These are phyloP conservation scores for Sminthurinus signatus DNA, from an alignment of 1,140 invertebrate species.

Conservation along the genomic window DNA sequence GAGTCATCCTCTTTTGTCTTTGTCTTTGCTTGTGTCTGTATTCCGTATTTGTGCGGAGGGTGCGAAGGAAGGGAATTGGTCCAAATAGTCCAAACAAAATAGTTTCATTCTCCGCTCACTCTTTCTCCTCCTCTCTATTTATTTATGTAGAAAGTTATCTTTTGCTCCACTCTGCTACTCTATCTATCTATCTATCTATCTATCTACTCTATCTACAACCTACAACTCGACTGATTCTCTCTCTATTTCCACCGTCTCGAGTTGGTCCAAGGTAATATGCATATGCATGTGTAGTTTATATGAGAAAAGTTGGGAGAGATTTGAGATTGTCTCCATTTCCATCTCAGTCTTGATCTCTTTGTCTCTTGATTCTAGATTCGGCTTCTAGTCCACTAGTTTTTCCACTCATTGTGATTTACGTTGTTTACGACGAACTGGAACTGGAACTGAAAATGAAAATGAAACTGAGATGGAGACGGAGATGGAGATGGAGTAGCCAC, in stretches of 20 bases:
- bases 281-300: too few species aligned
- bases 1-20: too few species aligned
- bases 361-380: too few species aligned
- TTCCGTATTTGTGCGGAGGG: constrained; percentile 17
- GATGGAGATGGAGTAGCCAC: constrained; percentile 8
- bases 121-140: too few species aligned
- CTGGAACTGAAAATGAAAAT: constrained; percentile 1
- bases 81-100: constrained; percentile 24
- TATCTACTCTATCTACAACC: too few species aligned
- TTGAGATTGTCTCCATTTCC: constrained; percentile 18
- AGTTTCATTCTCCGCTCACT: constrained; percentile 23
- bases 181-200: too few species aligned
- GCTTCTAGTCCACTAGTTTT: constrained; percentile 32
- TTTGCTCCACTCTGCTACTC: not conserved
- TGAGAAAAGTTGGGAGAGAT: constrained; percentile 21
- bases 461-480: constrained; percentile 1
- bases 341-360: too few species aligned
- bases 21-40: too few species aligned
- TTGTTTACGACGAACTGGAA: constrained; percentile 34
- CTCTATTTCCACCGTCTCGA: too few species aligned
- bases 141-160: constrained; percentile 33
- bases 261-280: too few species aligned
- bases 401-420: constrained; percentile 41
- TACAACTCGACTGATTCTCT: too few species aligned
- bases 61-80: constrained; percentile 20